Conservation (phyloP, 2,797 vertebrate species). For the Ceryle rudis region DNA sequence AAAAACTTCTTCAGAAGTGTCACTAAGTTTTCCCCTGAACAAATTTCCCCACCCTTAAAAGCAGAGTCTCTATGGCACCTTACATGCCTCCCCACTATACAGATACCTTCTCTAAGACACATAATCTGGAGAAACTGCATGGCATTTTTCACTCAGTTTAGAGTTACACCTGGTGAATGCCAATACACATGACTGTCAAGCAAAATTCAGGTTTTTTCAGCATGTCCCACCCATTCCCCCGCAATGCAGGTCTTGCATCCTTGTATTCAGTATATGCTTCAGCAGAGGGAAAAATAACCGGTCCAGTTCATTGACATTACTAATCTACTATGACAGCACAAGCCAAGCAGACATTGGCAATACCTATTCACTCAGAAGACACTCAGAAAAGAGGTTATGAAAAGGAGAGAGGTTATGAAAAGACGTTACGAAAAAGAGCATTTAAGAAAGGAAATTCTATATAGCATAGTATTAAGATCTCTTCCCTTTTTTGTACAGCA, state of each 20-base stretch:
- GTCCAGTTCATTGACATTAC: not conserved
- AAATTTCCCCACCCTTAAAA: not conserved
- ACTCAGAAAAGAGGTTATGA: not conserved
- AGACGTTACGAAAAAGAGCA: not conserved
- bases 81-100: not conserved
- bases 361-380: conserved; percentile 16
- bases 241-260: not conserved
- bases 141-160: not conserved
- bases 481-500: not conserved
- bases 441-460: not conserved
- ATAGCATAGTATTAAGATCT: not conserved
- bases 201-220: not conserved
- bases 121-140: not conserved
- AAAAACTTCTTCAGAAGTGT: not conserved
- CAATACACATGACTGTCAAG: not conserved
- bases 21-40: not conserved
- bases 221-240: not conserved
- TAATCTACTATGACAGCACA: conserved; percentile 51
- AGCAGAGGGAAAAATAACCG: not conserved
- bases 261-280: not conserved
- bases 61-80: not conserved
- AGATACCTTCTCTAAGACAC: not conserved
- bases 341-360: conserved; percentile 26
- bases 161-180: not conserved
- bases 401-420: not conserved